Evolutionary conservation across 1,140 invertebrate species (phyloP).

Genomic region (Chironomus tepperi): DNA sequence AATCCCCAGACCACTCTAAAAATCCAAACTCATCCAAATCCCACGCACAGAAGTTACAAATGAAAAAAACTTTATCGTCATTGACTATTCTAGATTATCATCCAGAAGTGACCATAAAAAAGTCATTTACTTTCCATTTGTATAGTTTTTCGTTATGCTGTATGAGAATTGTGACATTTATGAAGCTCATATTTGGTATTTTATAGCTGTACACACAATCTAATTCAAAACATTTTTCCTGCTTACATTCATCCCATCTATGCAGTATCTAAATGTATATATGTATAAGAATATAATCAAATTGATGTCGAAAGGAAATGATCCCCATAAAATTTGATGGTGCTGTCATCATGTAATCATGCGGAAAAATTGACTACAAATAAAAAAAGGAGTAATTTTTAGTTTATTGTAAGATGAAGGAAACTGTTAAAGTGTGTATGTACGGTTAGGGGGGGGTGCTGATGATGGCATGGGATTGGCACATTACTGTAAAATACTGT

Average conservation of each 20-base stretch:
- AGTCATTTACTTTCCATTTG: background rate
- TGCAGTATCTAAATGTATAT: background rate
- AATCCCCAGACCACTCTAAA: no score
- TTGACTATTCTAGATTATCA: background rate
- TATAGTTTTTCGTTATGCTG: background rate
- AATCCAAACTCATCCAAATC: no score
- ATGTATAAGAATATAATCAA: background rate
- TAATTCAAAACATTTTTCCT: no score
- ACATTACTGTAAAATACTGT: no score
- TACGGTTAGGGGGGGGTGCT: background rate
- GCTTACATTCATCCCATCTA: background rate
- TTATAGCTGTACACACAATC: background rate
- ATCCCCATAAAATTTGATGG: conserved; percentile 10
- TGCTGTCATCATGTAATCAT: conserved; percentile 19
- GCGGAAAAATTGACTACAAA: conserved; percentile 14
- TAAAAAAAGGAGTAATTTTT: conserved; percentile 23
- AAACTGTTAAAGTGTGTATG: background rate
- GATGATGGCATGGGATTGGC: no score
- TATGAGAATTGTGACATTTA: conserved; percentile 8
- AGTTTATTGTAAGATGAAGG: background rate
- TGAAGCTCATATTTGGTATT: no score
- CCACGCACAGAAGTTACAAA: background rate
- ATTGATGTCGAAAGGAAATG: conserved; percentile 17
- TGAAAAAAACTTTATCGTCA: background rate
- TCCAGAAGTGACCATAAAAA: background rate